Percentiles rank a stretch among this genome's conserved stretches.
Evolutionary conservation across 2,113 vertebrate species (phyloP).

Genomic region (Chaetura pelagica): DNA sequence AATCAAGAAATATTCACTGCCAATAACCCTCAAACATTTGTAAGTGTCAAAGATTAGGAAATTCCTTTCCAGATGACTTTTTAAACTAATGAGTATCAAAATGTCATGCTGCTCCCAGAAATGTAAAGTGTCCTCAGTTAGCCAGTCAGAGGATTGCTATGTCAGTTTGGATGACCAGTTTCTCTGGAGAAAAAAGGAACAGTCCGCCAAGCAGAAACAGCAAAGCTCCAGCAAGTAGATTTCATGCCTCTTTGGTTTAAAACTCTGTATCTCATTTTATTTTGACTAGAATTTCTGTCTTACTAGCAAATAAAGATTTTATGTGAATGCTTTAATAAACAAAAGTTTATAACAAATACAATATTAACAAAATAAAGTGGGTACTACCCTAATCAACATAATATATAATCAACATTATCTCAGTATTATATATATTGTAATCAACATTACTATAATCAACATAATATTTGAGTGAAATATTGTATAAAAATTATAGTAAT

Average conservation of each 20-base stretch:
- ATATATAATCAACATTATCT: too few species aligned
- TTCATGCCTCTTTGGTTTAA: constrained; percentile 7
- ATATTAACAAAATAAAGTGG: not conserved
- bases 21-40: not conserved
- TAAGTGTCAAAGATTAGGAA: not conserved
- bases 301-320: not conserved
- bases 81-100: constrained; percentile 46
- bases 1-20: not conserved
- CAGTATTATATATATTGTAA: too few species aligned
- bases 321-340: not conserved
- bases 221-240: not conserved
- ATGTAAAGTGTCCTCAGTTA: not conserved
- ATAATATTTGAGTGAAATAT: not conserved
- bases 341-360: not conserved
- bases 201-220: constrained; percentile 17
- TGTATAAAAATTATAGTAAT: not conserved
- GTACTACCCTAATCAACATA: not conserved
- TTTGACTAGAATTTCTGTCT: not conserved
- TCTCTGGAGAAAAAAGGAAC: not conserved
- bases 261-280: not conserved
- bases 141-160: constrained; percentile 42
- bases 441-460: not conserved
- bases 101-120: not conserved
- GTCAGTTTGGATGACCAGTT: constrained; percentile 34
- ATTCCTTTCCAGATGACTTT: constrained; percentile 52